These are phyloP conservation scores for Agrypnia vestita DNA, from an alignment of 1,140 invertebrate genomes.

Conservation along the genomic window DNA sequence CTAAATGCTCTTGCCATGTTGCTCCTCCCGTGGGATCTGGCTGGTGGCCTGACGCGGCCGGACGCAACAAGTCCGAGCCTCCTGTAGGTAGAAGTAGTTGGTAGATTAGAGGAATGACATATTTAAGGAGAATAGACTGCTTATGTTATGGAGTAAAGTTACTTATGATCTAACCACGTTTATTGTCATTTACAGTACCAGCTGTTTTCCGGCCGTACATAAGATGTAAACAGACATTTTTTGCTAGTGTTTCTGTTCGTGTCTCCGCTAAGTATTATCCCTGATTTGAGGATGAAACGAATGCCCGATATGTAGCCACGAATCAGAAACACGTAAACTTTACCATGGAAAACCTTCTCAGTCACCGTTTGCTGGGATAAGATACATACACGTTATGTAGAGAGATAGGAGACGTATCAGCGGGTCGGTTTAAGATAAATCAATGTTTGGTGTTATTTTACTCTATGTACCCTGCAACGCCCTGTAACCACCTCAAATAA, in stretches of 20 bases:
- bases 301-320: constrained; percentile 17
- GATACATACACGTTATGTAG: neutral
- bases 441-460: constrained; percentile 21
- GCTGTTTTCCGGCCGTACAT: constrained; percentile 81
- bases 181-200: constrained; percentile 81
- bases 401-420: constrained; percentile 28
- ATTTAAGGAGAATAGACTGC: constrained; percentile 47
- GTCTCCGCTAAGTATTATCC: constrained; percentile 15
- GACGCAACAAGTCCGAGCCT: neutral
- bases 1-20: constrained; percentile 59
- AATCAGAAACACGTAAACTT: constrained; percentile 31
- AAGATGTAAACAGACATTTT: constrained; percentile 64
- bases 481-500: no score
- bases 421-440: neutral
- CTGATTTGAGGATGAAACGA: constrained; percentile 34
- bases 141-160: constrained; percentile 28
- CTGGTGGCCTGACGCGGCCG: neutral
- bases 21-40: neutral
- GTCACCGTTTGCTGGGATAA: constrained; percentile 18
- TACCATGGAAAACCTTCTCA: constrained; percentile 18
- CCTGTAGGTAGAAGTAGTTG: constrained; percentile 23
- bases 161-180: constrained; percentile 57
- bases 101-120: constrained; percentile 48
- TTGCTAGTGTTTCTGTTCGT: constrained; percentile 43
- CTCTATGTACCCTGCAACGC: no score